Percentiles rank a stretch among this genome's conserved stretches.
Conservation (phyloP, 1,140 invertebrate species). For the Coenobita brevimanus region DNA sequence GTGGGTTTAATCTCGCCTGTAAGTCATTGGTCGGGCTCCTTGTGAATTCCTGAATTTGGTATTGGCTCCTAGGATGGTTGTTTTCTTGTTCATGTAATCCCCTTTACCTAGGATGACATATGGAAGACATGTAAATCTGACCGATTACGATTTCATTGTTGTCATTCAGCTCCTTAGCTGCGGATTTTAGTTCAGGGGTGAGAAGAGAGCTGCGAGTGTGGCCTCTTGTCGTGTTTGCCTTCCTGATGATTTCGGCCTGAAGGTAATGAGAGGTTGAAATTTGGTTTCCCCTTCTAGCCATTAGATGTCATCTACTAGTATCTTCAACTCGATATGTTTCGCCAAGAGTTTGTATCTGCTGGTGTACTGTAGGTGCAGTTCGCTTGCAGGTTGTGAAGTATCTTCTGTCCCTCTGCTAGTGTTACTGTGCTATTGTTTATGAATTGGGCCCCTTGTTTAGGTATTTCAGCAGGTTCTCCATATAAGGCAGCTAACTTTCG, state of each 20-base stretch:
- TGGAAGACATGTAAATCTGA: neutral
- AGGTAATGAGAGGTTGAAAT: neutral
- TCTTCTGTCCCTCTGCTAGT: too few relatives aligned
- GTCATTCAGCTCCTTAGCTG: neutral
- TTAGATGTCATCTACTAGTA: neutral
- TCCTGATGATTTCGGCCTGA: neutral
- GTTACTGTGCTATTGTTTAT: too few relatives aligned
- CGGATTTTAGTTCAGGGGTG: slow-evolving; percentile 1
- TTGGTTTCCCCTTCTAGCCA: neutral
- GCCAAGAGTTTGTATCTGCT: neutral
- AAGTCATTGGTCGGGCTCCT: neutral
- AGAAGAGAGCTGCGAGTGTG: neutral
- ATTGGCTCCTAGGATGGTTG: neutral
- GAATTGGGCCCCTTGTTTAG: too few relatives aligned
- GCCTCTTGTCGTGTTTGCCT: neutral
- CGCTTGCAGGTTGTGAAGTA: too few relatives aligned
- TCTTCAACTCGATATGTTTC: neutral
- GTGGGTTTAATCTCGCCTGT: neutral
- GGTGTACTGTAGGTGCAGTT: too few relatives aligned
- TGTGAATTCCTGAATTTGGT: neutral
- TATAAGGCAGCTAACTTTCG: too few relatives aligned
- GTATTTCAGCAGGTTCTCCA: too few relatives aligned
- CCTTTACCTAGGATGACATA: neutral
- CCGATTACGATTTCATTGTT: neutral
- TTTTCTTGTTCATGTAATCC: neutral